Percentiles rank a stretch among this genome's conserved stretches.
These are phyloP conservation scores for Mionectes macconnelli DNA, from an alignment of 2,113 vertebrate species.

Conservation along the genomic window DNA sequence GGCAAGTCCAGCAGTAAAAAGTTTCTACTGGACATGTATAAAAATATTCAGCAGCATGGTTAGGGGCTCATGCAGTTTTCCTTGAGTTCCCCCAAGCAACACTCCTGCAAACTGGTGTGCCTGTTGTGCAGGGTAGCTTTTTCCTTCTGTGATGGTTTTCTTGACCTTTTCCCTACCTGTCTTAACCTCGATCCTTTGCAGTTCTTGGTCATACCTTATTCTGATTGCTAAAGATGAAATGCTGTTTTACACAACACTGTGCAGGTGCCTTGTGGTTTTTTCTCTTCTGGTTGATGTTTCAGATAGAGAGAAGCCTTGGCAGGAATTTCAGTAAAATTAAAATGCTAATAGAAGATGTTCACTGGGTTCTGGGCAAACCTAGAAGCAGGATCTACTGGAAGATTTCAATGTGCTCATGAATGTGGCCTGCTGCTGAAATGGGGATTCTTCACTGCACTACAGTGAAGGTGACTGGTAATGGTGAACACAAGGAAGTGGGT, in stretches of 20 bases:
- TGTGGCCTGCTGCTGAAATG: background rate
- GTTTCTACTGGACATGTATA: background rate
- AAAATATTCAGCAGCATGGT: background rate
- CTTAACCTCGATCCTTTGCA: background rate
- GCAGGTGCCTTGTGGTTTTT: background rate
- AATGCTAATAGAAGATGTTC: background rate
- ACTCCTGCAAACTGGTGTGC: background rate
- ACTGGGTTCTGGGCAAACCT: background rate
- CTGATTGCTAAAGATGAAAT: background rate
- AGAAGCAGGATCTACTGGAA: background rate
- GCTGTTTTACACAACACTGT: background rate
- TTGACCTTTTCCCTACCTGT: background rate
- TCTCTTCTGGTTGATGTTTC: background rate
- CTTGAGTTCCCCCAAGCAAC: background rate
- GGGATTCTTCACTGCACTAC: background rate
- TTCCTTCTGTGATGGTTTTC: background rate
- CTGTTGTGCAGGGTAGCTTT: background rate
- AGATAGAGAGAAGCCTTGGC: background rate
- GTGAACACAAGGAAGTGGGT: background rate
- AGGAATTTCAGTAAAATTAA: background rate
- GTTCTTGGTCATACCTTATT: background rate
- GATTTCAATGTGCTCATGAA: background rate
- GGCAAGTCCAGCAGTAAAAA: background rate
- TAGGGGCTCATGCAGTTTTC: background rate
- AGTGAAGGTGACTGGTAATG: background rate